Evolutionary conservation across 2,797 vertebrate species (phyloP).

Genomic region (Oryzias dopingdopingensis): DNA sequence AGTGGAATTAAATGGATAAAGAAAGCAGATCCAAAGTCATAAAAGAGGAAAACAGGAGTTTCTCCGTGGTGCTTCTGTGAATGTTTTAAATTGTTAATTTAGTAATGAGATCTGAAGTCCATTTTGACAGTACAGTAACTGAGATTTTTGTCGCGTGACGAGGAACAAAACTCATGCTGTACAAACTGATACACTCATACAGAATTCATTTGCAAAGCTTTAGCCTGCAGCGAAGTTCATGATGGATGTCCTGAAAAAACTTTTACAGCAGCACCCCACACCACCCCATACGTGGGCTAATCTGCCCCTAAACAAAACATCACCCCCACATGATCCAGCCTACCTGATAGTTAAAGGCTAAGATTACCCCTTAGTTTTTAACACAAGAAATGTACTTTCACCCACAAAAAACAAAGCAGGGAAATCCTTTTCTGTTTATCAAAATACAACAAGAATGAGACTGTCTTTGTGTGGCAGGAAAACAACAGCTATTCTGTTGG

Average conservation of each 20-base stretch:
- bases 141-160: too few species aligned
- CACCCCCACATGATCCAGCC: constrained; percentile 22
- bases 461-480: constrained; percentile 19
- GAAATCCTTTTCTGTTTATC: constrained; percentile 60
- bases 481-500: constrained; percentile 54
- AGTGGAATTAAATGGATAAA: too few species aligned
- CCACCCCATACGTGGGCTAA: constrained; percentile 22
- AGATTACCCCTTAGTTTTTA: constrained; percentile 24
- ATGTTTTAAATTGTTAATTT: constrained; percentile 9
- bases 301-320: constrained; percentile 29
- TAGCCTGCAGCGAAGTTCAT: constrained; percentile 20
- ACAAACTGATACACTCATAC: too few species aligned
- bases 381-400: constrained; percentile 16
- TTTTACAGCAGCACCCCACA: constrained; percentile 35
- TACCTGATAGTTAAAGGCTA: constrained; percentile 34
- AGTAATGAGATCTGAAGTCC: constrained; percentile 14
- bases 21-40: not conserved
- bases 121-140: too few species aligned
- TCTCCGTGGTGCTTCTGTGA: not conserved
- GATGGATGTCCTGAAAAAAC: constrained; percentile 34
- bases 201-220: too few species aligned
- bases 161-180: too few species aligned
- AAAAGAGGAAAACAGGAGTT: constrained; percentile 8
- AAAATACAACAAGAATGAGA: constrained; percentile 32
- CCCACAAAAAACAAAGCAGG: constrained; percentile 37